Percentiles rank a stretch among this genome's conserved stretches.
These are phyloP conservation scores for Anodontia alba DNA, from an alignment of 2,888 invertebrate species.

Conservation along the genomic window DNA sequence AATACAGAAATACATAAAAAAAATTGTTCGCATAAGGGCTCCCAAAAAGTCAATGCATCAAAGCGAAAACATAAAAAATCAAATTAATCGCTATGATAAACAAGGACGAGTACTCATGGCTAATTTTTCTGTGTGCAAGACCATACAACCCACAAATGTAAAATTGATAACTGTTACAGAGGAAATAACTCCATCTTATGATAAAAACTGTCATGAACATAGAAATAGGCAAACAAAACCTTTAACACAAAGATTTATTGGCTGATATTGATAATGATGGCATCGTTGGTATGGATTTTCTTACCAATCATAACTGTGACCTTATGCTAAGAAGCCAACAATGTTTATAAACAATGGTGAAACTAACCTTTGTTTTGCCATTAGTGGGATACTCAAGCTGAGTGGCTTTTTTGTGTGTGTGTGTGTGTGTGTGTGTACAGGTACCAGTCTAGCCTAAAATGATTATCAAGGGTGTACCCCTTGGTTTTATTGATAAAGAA, in stretches of 20 bases:
- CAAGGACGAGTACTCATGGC: no score
- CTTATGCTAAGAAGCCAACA: not conserved
- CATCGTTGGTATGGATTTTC: not conserved
- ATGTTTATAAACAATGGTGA: not conserved
- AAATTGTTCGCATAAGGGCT: no score
- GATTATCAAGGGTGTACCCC: no score
- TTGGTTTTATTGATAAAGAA: no score
- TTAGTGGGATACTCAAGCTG: not conserved
- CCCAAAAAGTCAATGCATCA: no score
- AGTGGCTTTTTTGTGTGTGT: not conserved
- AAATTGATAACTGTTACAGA: not conserved
- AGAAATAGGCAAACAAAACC: not conserved
- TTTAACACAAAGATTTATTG: not conserved
- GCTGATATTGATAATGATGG: not conserved
- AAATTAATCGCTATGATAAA: no score
- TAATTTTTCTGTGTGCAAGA: no score
- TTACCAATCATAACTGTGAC: not conserved
- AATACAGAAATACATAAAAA: no score
- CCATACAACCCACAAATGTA: not conserved
- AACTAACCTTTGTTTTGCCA: not conserved
- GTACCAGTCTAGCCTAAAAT: no score
- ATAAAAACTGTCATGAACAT: not conserved
- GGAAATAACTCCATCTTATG: not conserved
- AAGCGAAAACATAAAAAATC: no score
- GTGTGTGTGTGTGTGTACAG: no score